phyloP scores from a whole-genome alignment of 1,140 invertebrate genomes.

The Drosophila grimshawi region DNA sequence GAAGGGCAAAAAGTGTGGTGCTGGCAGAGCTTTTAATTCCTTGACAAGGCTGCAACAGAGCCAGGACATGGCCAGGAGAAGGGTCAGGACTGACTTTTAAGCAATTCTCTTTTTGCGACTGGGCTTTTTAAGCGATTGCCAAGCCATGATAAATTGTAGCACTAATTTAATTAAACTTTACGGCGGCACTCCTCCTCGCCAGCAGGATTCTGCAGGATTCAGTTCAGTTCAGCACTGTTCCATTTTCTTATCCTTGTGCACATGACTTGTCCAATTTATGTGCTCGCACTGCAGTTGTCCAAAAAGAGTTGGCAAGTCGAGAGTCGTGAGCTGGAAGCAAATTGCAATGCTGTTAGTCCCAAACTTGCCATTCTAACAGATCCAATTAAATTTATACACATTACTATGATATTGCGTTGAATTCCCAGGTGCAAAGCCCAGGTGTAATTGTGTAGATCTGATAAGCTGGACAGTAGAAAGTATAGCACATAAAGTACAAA shows the following conservation, averaged over 20 bases:
- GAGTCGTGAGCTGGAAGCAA: conserved; percentile 8
- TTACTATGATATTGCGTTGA: conserved; percentile 27
- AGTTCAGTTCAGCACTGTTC: conserved; percentile 16
- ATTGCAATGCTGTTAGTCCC: conserved; percentile 15
- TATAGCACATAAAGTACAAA: not conserved
- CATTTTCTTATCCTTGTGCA: conserved; percentile 47
- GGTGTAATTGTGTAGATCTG: conserved; percentile 6
- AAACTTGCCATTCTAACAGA: conserved; percentile 41
- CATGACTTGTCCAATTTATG: conserved; percentile 58
- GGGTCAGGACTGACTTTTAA: conserved; percentile 50
- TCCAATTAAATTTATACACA: conserved; percentile 49
- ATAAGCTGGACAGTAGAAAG: not conserved
- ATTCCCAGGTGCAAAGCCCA: conserved; percentile 12
- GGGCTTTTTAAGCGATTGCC: conserved; percentile 77
- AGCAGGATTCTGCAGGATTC: too few relatives aligned
- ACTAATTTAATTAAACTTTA: conserved; percentile 83
- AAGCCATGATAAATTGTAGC: conserved; percentile 74
- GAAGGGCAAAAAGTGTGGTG: conserved; percentile 25
- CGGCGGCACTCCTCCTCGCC: conserved; percentile 48
- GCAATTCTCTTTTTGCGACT: conserved; percentile 54
- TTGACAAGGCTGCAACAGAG: conserved; percentile 63
- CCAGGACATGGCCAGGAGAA: conserved; percentile 38
- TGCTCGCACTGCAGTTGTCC: conserved; percentile 14
- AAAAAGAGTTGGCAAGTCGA: conserved; percentile 8
- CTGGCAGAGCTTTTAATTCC: conserved; percentile 70